These are phyloP conservation scores for Drosophila austrosaltans DNA, from an alignment of 2,888 invertebrate species.

Conservation along the genomic window DNA sequence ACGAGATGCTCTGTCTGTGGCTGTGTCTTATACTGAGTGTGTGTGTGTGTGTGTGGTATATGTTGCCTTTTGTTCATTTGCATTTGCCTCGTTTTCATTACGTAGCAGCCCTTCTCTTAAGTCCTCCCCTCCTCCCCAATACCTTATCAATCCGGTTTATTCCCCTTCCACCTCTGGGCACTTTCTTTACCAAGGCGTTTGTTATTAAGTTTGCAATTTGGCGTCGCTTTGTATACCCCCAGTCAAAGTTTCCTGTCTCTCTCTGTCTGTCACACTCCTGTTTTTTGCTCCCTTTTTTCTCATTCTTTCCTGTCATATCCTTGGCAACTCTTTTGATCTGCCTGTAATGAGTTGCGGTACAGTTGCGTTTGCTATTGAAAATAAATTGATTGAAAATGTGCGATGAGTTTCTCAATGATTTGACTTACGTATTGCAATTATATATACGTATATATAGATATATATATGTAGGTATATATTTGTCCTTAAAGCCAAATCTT, in stretches of 20 bases:
- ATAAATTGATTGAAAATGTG: slow-evolving; percentile 11
- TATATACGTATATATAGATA: background rate
- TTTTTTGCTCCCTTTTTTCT: background rate
- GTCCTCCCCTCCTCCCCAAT: slow-evolving; percentile 3
- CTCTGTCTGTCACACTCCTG: background rate
- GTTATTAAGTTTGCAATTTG: slow-evolving; percentile 74
- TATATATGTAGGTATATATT: no score
- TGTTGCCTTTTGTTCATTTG: slow-evolving; percentile 75
- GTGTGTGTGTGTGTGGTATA: slow-evolving; percentile 32
- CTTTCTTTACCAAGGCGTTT: slow-evolving; percentile 46
- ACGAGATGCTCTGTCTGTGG: slow-evolving; percentile 24
- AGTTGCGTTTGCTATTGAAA: slow-evolving; percentile 30
- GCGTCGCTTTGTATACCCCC: slow-evolving; percentile 36
- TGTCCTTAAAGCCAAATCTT: no score
- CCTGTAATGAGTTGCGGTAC: slow-evolving; percentile 51
- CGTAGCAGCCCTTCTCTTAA: slow-evolving; percentile 50
- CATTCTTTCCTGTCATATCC: slow-evolving; percentile 48
- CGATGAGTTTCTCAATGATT: background rate
- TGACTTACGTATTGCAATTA: background rate
- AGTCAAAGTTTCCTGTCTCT: slow-evolving; percentile 49
- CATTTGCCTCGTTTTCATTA: slow-evolving; percentile 78
- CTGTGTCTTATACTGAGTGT: slow-evolving; percentile 11
- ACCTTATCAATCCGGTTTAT: slow-evolving; percentile 8
- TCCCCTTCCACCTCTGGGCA: slow-evolving; percentile 27
- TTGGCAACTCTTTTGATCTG: slow-evolving; percentile 67